Evolutionary conservation across 1,140 invertebrate species (phyloP).

Genomic region (Drosophila dunni): DNA sequence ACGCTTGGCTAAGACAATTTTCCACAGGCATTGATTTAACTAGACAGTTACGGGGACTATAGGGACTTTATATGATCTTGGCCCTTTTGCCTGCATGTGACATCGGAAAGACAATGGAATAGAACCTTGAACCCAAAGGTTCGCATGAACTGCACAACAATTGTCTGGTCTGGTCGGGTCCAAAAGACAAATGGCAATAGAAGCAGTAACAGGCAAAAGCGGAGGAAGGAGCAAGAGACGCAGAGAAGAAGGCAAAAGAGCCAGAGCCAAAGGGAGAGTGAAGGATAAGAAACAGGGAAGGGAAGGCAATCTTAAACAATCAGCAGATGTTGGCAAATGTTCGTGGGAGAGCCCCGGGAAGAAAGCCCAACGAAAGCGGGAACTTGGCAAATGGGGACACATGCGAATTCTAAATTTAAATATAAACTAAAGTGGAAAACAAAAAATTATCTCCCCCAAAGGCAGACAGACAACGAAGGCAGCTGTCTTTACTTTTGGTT

Average conservation of each 20-base stretch:
- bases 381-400: conserved; percentile 48
- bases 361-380: conserved; percentile 4
- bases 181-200: conserved; percentile 59
- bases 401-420: conserved; percentile 66
- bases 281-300: neutral
- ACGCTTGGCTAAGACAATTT: conserved; percentile 61
- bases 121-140: conserved; percentile 40
- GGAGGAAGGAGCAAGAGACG: neutral
- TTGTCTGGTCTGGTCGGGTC: conserved; percentile 46
- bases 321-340: conserved; percentile 56
- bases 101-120: conserved; percentile 57
- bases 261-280: neutral
- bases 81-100: conserved; percentile 38
- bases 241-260: conserved; percentile 5
- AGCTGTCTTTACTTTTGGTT: conserved; percentile 44
- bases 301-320: conserved; percentile 27
- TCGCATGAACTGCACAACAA: conserved; percentile 42
- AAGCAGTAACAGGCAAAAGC: conserved; percentile 29
- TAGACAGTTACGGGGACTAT: conserved; percentile 40
- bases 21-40: conserved; percentile 58
- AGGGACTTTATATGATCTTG: conserved; percentile 21
- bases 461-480: conserved; percentile 54
- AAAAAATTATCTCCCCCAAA: conserved; percentile 61
- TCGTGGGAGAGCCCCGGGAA: conserved; percentile 58
- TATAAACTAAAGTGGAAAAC: conserved; percentile 43